Conservation (phyloP, 2,888 invertebrate species). For the Schrankia costaestrigalis region DNA sequence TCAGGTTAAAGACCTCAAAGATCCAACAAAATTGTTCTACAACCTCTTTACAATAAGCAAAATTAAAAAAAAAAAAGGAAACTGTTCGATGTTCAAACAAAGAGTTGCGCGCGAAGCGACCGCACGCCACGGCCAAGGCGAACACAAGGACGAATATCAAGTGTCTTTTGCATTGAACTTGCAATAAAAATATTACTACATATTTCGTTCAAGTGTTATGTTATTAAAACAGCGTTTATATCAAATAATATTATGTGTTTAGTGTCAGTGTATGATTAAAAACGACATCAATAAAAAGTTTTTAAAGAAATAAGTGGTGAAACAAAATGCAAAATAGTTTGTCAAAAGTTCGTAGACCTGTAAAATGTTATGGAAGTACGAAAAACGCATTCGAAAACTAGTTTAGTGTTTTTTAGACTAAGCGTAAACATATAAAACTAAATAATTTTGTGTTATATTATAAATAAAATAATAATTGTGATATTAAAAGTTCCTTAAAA, state of each 20-base stretch:
- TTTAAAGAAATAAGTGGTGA: conserved; percentile 1
- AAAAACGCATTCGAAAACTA: conserved; percentile 23
- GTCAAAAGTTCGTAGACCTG: conserved; percentile 7
- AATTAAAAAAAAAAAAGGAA: conserved; percentile 59
- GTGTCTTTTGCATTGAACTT: conserved; percentile 30
- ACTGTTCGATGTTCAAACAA: conserved; percentile 63
- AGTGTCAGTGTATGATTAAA: too few species aligned
- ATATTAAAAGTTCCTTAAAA: neutral
- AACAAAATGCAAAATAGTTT: too few species aligned
- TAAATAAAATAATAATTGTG: neutral
- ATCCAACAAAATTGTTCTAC: conserved; percentile 47
- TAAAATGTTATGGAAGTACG: conserved; percentile 42
- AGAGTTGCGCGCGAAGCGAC: conserved; percentile 61
- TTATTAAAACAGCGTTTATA: too few species aligned
- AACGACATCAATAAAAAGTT: too few species aligned
- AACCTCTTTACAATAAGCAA: conserved; percentile 44
- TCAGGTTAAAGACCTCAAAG: conserved; percentile 60
- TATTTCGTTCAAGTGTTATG: conserved; percentile 11
- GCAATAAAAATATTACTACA: conserved; percentile 14
- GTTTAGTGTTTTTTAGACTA: conserved; percentile 10
- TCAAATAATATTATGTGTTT: too few species aligned
- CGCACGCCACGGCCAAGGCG: conserved; percentile 67
- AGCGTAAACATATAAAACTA: neutral
- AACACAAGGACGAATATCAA: conserved; percentile 57
- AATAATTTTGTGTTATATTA: neutral